Percentiles rank a stretch among this genome's conserved stretches.
Evolutionary conservation across 2,113 vertebrate genomes (phyloP).

Genomic region (Phasianus colchicus): DNA sequence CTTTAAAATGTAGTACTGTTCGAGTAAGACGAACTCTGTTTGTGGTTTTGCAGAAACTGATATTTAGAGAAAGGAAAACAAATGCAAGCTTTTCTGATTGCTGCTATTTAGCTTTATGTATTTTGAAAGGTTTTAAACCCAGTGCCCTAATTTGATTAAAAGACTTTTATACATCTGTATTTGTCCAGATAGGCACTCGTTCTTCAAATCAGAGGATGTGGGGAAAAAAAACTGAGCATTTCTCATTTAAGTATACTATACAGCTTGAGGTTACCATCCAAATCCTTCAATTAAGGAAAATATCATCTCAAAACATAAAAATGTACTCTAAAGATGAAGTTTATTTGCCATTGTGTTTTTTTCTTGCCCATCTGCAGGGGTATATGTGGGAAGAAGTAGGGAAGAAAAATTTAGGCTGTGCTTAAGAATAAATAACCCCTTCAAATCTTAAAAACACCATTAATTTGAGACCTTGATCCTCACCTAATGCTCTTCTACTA

Average conservation of each 20-base stretch:
- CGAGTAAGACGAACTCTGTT: too few species aligned
- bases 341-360: neutral
- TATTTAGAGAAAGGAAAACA: neutral
- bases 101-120: neutral
- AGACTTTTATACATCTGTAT: neutral
- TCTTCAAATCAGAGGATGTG: neutral
- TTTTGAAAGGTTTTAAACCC: neutral
- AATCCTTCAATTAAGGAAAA: neutral
- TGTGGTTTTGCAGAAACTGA: neutral
- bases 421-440: conserved; percentile 37
- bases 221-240: too few species aligned
- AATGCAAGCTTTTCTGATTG: neutral
- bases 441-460: conserved; percentile 54
- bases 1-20: too few species aligned
- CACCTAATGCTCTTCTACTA: conserved; percentile 41
- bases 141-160: neutral
- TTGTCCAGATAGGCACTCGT: too few species aligned
- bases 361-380: neutral
- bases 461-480: conserved; percentile 31
- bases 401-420: conserved; percentile 7
- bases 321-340: neutral
- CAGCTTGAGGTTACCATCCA: neutral
- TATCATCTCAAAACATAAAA: neutral
- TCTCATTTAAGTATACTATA: neutral
- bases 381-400: neutral